Conservation (phyloP, 2,888 invertebrate species). For the Philonicus albiceps region DNA sequence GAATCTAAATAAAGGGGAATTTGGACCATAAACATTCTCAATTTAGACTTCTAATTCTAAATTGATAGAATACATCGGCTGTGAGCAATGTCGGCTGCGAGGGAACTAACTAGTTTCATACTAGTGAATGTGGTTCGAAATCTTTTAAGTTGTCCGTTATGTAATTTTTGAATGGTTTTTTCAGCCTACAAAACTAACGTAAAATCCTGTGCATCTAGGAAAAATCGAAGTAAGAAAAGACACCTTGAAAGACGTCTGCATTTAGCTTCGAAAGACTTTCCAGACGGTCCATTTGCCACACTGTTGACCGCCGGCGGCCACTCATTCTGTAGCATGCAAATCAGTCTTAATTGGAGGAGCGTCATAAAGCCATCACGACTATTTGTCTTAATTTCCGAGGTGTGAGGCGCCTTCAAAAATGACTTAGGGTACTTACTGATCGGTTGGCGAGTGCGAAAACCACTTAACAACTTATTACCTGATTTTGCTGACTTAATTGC, state of each 20-base stretch:
- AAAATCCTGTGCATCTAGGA: not conserved
- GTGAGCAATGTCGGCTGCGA: too few species aligned
- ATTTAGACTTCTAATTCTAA: too few species aligned
- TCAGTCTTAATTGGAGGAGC: not conserved
- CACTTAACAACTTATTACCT: constrained; percentile 27
- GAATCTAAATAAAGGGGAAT: too few species aligned
- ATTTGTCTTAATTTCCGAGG: constrained; percentile 27
- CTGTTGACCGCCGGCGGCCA: not conserved
- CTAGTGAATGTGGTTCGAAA: not conserved
- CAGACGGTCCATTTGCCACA: not conserved
- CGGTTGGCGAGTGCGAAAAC: not conserved
- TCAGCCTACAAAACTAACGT: not conserved
- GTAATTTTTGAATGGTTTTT: not conserved
- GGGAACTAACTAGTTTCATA: too few species aligned
- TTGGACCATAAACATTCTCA: too few species aligned
- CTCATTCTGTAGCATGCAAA: not conserved
- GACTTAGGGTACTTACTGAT: not conserved
- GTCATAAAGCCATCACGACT: constrained; percentile 1
- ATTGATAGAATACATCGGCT: too few species aligned
- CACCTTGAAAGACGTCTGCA: not conserved
- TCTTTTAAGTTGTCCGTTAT: not conserved
- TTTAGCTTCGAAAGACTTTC: not conserved
- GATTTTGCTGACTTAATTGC: constrained; percentile 38
- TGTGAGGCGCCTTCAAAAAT: constrained; percentile 15
- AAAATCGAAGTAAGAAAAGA: not conserved